phyloP scores from a whole-genome alignment of 2,113 vertebrate species.

The human (Homo sapiens) region GRCh38 chr3:109049001-109049500 shows the following conservation, averaged over 20 bases:
- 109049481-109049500: not conserved
- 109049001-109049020: not conserved
- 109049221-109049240: not conserved
- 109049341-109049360: not conserved
- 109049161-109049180: conserved; percentile 4
- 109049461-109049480: conserved; percentile 3
- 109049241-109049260: not conserved
- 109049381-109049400: not conserved
- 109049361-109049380: not conserved
- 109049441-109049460: not conserved
- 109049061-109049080: not conserved
- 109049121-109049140: not conserved
- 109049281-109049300: not conserved
- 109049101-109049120: not conserved
- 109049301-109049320: conserved; percentile 1
- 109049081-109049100: not conserved
- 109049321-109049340: not conserved
- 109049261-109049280: not conserved
- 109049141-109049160: not conserved
- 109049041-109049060: not conserved
- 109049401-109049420: not conserved
- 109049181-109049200: not conserved
- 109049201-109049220: not conserved
- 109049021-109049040: not conserved
- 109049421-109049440: not conserved